These are phyloP conservation scores for Pangasius krempfi DNA, from an alignment of 2,797 vertebrate genomes.

Conservation along the genomic window DNA sequence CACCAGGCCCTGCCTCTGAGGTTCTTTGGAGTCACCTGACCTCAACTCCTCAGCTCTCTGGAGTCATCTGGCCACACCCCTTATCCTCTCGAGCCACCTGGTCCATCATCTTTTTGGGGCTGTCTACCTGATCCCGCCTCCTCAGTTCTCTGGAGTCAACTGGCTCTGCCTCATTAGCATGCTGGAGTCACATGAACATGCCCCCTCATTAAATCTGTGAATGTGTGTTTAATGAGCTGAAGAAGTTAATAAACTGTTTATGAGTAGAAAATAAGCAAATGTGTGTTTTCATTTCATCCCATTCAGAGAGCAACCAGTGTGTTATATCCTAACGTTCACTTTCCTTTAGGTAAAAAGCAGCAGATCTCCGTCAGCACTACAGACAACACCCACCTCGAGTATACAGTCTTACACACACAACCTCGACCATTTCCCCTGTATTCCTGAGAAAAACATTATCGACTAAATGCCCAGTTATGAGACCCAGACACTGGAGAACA, in stretches of 20 bases:
- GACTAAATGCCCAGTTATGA: conserved; percentile 43
- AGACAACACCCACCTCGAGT: not conserved
- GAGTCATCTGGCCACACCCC: not conserved
- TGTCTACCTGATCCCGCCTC: not conserved
- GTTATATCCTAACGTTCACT: not conserved
- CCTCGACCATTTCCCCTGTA: conserved; percentile 26
- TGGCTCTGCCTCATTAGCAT: not conserved
- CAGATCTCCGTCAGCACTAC: not conserved
- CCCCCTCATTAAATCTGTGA: not conserved
- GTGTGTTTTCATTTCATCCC: too few relatives aligned
- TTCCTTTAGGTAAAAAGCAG: not conserved
- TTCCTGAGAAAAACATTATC: conserved; percentile 38
- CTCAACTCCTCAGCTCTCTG: not conserved
- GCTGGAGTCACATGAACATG: not conserved
- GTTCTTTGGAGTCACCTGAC: not conserved
- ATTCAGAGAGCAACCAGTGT: not conserved
- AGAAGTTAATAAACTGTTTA: not conserved
- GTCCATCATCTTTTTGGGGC: not conserved
- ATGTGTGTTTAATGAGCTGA: not conserved
- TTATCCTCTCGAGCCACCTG: not conserved
- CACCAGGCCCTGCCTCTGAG: not conserved
- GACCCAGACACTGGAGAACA: conserved; percentile 41
- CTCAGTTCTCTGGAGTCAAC: not conserved
- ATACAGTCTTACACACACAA: conserved; percentile 5
- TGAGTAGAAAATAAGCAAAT: not conserved